Conservation (phyloP, 2,797 vertebrate species). For the Octomys mimax region DNA sequence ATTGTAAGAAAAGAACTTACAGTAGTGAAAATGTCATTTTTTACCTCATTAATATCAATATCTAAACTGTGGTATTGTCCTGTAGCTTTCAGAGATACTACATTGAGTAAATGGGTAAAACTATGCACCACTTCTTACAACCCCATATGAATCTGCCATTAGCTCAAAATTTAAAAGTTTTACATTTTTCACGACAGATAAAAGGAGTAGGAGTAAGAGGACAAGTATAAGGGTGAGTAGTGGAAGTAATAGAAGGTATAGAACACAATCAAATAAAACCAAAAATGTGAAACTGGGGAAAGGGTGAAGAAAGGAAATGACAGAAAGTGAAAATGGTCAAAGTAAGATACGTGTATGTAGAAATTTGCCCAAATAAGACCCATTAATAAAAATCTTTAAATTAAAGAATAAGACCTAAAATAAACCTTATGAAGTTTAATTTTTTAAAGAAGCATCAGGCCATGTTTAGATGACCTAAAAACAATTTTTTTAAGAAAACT, state of each 20-base stretch:
- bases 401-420: not conserved
- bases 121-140: not conserved
- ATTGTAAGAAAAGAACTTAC: not conserved
- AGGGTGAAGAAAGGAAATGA: not conserved
- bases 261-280: not conserved
- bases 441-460: not conserved
- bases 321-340: not conserved
- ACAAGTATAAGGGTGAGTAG: not conserved
- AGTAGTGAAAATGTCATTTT: not conserved
- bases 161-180: not conserved
- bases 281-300: not conserved
- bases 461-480: not conserved
- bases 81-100: not conserved
- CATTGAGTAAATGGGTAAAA: not conserved
- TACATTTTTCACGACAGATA: not conserved
- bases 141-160: not conserved
- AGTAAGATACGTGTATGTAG: not conserved
- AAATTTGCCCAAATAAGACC: not conserved
- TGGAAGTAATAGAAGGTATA: not conserved
- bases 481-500: not conserved
- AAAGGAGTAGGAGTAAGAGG: not conserved
- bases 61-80: not conserved
- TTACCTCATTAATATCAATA: not conserved
- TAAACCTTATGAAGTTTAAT: not conserved
- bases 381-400: not conserved